Evolutionary conservation across 2,113 vertebrate genomes (phyloP), one percentile per base, ranked within the genome.

Genomic region (Myotis lucifugus): DNA sequence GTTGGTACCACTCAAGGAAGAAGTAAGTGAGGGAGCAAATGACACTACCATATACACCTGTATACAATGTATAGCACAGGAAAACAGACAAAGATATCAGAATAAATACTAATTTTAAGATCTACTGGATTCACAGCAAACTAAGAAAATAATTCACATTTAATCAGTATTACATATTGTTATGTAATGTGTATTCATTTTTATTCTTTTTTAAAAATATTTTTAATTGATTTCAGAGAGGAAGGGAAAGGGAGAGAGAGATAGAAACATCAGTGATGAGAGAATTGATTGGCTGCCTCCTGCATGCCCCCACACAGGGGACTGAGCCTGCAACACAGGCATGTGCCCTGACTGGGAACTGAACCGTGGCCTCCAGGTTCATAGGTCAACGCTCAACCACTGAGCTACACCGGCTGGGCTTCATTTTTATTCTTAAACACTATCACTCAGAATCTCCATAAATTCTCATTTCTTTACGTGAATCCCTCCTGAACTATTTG

Each of bases 351-450:
- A 25, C 56, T 61, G 56, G 56, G 23, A 61, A 27, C 11, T 61
- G 23, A 61, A 61, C 56, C 23, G 10, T 61, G 23, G 56, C 56
- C 56, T 61, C 56, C 56, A 27, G 23, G 56, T 61, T 27, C 56
- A 59, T 10, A 59, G 56, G 21, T 25, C 56, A 59, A 59, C 1
- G 21, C 21, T 59, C 56, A 61, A 61, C 23, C 56, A 56, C 23
- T 61, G 56, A 61, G 23, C 23, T 61, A 61, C 19, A 10, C 59
- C 25, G 12, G 59, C 25, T 25, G 59, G 59, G 10, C 59, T 50
- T 93, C 56, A 67, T 90, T 93, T 93, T 79, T 37, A 79, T 64
- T 95, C 21, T 81, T 77, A 78, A 95, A 88, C 29, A 90, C 6
- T 72, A 40, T 69, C 54, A 90, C 12, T 88, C 29, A 74, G 34